Evolutionary conservation across 1,140 invertebrate species (phyloP), one percentile per base, ranked within the genome.

Genomic region (Monomorium pharaonis): DNA sequence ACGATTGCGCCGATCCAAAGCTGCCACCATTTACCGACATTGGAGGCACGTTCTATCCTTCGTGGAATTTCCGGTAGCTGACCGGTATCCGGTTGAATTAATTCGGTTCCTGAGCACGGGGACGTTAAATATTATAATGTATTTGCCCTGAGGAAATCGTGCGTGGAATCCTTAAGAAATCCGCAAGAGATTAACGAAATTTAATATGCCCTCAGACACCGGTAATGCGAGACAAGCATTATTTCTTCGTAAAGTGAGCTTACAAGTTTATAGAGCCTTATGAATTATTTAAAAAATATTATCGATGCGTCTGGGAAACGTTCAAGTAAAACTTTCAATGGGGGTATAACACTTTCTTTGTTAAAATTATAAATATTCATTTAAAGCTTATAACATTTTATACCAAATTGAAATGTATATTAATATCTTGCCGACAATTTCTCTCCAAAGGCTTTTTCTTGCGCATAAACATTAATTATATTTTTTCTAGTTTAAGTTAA

Each of bases 61-160:
- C 44, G 16, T 12, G 49, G 62, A 84, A 77, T 89, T 81, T 89
- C 88, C 88, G 88, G 88, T 84, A 86, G 72, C 54, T 83, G 87
- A 77, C 84, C 88, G 88, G 76, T 89, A 89, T 89, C 88, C 88
- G 88, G 84, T 47, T 60, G 76, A 89, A 89, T 89, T 89, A 89
- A 89, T 89, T 89, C 63, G 70, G 69, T 86, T 89, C 85, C 85
- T 80, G 75, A 33, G 76, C 84, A 47, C 24, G 21, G 18, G 12
- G 49, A 87, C 70, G 74, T 88, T 88, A 88, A 85, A 88, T 89
- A 88, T 89, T 88, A 74, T 88, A 89, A 86, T 88, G 63, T 33
- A 74, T 14, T 30, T 30, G 54, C 37, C 37, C 51, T 14, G 37
- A 44, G 63, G 56, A 58, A 47, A 33, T 80, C 88, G 87, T 88